These are phyloP conservation scores for Phragmatobia fuliginosa DNA, from an alignment of 2,888 invertebrate species.

Conservation along the genomic window DNA sequence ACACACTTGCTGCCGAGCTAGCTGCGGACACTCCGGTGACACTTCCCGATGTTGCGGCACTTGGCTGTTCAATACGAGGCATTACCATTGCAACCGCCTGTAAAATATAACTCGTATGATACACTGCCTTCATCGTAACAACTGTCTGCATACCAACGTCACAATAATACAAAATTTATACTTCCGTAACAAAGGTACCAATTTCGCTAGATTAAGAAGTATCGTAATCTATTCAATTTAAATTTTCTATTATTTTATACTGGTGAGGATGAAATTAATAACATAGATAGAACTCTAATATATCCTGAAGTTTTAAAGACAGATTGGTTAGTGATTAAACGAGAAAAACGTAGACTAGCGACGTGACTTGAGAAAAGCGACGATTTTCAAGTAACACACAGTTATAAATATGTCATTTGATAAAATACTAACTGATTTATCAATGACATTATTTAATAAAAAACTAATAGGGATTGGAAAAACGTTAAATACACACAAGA, in stretches of 20 bases:
- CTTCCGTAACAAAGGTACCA: not conserved
- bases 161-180: not conserved
- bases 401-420: not conserved
- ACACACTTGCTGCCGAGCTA: slow-evolving; percentile 45
- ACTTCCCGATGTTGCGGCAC: slow-evolving; percentile 59
- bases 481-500: not conserved
- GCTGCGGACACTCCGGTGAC: slow-evolving; percentile 57
- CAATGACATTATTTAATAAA: not conserved
- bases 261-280: not conserved
- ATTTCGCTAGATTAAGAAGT: not conserved
- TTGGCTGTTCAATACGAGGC: slow-evolving; percentile 90
- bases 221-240: not conserved
- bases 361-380: too few relatives aligned
- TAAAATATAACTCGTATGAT: slow-evolving; percentile 1
- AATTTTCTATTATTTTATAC: not conserved
- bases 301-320: not conserved
- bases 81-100: slow-evolving; percentile 91
- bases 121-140: not conserved
- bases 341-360: too few relatives aligned
- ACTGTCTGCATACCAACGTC: too few relatives aligned
- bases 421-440: not conserved
- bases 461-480: not conserved
- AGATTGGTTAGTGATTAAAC: too few relatives aligned
- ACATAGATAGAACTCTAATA: not conserved
- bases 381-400: not conserved